Conservation (phyloP, 2,888 invertebrate species). For the Mesorhabditis sp. region DNA sequence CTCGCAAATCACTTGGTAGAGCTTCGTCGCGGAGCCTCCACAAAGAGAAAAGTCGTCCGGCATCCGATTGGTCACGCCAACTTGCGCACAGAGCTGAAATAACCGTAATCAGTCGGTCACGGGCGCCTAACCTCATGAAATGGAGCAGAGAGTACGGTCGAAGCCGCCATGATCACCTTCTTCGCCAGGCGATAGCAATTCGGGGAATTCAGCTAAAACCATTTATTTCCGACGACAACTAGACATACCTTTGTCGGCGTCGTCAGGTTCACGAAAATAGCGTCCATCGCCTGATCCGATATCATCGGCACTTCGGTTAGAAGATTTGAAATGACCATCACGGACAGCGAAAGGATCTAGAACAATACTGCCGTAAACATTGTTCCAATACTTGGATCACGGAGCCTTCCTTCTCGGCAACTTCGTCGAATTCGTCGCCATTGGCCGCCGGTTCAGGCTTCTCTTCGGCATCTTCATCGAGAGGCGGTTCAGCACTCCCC, state of each 20-base stretch:
- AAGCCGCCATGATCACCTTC: not conserved
- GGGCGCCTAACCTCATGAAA: not conserved
- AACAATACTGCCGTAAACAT: not conserved
- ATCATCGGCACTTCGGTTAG: not conserved
- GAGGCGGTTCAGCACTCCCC: no score
- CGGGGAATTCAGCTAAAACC: constrained; percentile 1
- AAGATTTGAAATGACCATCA: not conserved
- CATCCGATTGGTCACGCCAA: not conserved
- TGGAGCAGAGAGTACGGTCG: not conserved
- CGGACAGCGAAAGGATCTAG: not conserved
- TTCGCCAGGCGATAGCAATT: not conserved
- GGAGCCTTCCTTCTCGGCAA: no score
- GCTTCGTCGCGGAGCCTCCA: not conserved
- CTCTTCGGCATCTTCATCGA: no score
- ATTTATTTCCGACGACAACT: not conserved
- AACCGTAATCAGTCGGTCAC: not conserved
- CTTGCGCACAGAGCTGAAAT: not conserved
- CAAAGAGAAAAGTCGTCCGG: not conserved
- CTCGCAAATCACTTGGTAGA: not conserved
- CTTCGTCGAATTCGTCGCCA: no score
- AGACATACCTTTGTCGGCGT: not conserved
- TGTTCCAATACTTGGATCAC: no score
- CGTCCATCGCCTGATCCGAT: not conserved
- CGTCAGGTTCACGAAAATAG: not conserved
- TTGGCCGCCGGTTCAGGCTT: no score